A percentile compares a stretch with the other conserved stretches of the same genome.
Conservation (phyloP, 2,113 vertebrate genomes). For the Ursus arctos region DNA sequence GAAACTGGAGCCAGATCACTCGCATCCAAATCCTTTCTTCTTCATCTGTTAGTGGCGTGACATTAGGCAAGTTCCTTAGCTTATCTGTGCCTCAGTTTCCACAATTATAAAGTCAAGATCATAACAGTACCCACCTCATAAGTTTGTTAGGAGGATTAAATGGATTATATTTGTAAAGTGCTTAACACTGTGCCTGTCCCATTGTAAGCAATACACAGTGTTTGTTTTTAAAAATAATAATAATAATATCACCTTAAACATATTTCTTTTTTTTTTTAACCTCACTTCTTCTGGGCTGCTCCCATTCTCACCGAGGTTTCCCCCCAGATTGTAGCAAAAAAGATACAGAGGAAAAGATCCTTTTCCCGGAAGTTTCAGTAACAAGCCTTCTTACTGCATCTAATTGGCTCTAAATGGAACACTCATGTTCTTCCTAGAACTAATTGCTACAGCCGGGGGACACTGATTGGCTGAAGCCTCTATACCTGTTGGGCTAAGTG, state of each 20-base stretch:
- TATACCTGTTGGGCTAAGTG: background rate
- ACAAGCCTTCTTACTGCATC: background rate
- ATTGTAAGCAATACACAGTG: background rate
- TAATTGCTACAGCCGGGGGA: background rate
- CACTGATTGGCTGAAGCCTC: background rate
- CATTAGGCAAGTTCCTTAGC: background rate
- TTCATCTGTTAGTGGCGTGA: background rate
- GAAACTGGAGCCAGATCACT: background rate
- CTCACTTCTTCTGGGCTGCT: background rate
- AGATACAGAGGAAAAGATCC: background rate
- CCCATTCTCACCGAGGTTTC: background rate
- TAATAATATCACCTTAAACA: background rate
- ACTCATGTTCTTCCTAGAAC: background rate
- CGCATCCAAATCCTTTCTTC: background rate
- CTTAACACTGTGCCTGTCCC: background rate
- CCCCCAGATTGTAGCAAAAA: background rate
- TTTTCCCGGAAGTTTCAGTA: background rate
- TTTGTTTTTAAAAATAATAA: background rate
- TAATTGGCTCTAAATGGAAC: background rate
- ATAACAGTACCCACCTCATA: background rate
- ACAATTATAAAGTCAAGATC: conserved; percentile 26
- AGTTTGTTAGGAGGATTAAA: background rate
- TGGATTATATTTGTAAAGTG: background rate
- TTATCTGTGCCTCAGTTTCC: background rate
- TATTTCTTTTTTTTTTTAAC: background rate